Base-by-base conservation (phyloP, 2,888 invertebrate genomes). In the Apamea monoglypha region DNA sequence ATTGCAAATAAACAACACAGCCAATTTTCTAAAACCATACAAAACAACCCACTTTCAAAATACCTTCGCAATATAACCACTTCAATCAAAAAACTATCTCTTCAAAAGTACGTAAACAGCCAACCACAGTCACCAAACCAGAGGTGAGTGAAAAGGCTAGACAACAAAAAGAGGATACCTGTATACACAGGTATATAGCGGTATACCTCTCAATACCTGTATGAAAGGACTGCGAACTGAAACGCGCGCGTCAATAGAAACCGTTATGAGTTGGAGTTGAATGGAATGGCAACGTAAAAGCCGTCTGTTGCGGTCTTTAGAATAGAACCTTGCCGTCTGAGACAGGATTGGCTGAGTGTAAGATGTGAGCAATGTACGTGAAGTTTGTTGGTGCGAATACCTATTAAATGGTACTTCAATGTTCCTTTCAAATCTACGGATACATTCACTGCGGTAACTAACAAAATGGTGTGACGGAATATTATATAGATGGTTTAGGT, bases 201-300 rank as follows among this genome's bases (percentile, higher is more conserved):
- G 67, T 72, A 69, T 63, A 67, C 66, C 36, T 71, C 40, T 71
- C 40, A 53, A 70, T 68, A 74, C 36, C 29, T 75, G 56, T 44
- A 53, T 87, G 73, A 87, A 88, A 89, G 74, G 80, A 66, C 78
- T 64, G 53, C 18, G 73, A 79, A 63, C 74, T 78, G 64, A 75
- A 75, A 78, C 76, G 68, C 67, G 68, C 75, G 73, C 70, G 70
- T 85, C 85, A 79, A 81, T 87, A 80, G 80, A 74, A 85, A 70
- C 63, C 77, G 73, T 85, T 82, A 82, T 78, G 64, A 79, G 67
- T 69, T 77, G 73, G 50, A 32, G 76, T 78, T 87, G 77, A 84
- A 89, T 77, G 72, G 69, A 67, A 68, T 61, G 70, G 74, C 76
- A 40, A 74, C 63, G 50, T 56, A 59, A 80, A 72, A 53, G 44